Evolutionary conservation across 53 echinoderm and acorn worm species (phyloP), one percentile per base, ranked within the genome.

Genomic region (Echinometra lucunter): DNA sequence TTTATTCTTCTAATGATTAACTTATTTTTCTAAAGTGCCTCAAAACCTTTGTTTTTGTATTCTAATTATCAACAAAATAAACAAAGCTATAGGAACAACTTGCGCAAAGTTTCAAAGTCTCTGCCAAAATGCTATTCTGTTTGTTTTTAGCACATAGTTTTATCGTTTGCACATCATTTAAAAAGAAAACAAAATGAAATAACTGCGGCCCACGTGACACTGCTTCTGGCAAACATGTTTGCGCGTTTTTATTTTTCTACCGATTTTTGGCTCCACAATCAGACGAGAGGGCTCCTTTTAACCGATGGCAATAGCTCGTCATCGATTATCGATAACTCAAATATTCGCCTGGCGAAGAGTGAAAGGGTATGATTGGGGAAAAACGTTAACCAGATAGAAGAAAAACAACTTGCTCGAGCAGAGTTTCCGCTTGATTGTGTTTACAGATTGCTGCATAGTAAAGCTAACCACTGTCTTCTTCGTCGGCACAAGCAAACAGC

Each of bases 311-410:
- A 55, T 88, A 88, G 53, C 37, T 28, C 88, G 49, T n/a, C 16
- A 88, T 88, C 88, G 88, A 88, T 88, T 88, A 88, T 88, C 88
- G 88, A 88, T 88, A 88, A 30, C 88, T 49, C 88, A 49, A 75
- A 75, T 38, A 75, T 75, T 75, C 75, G 75, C 17, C 75, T 75
- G 75, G 37, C 40, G 18, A 15, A 8, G 75, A 75, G 75, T 75
- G 75, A 75, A 75, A 75, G 19, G 75, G 42, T 34, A 75, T 38
- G 75, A 75, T 75, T 75, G 75, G 42, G 74, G 3, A 40, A 75
- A 75, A 75, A 75, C 75, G 40, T 75, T 4, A 38, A 75, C 75
- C 37, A 75, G 75, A 38, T 17, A 40, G 40, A 19, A 75, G 75
- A 75, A 37, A 75, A 75, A 75, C 75, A 75, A 75, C 75, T 75